Evolutionary conservation across 2,888 invertebrate genomes (phyloP).

Genomic region (Dicyrtoma fusca): DNA sequence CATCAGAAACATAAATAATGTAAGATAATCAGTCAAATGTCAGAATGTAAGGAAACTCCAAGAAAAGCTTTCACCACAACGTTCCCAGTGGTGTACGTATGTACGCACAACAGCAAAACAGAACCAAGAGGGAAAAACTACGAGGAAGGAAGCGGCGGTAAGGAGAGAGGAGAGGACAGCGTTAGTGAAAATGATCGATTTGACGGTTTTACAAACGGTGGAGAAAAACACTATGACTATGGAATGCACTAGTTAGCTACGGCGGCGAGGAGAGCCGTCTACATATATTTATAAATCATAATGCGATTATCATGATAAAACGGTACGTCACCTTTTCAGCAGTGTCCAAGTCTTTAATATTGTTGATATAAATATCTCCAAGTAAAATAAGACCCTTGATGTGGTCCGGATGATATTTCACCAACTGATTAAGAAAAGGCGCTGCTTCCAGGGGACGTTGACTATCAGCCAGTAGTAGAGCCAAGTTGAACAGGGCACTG

Average conservation of each 20-base stretch:
- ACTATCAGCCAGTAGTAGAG: conserved; percentile 84
- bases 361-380: conserved; percentile 95
- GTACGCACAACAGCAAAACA: neutral
- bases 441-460: conserved; percentile 87
- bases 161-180: neutral
- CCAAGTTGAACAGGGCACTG: conserved; percentile 92
- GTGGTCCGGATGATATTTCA: conserved; percentile 89
- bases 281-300: neutral
- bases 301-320: neutral
- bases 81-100: no score
- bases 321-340: conserved; percentile 76
- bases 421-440: conserved; percentile 86
- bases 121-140: neutral
- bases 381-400: conserved; percentile 90
- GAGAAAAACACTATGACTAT: neutral
- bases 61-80: neutral
- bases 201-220: conserved; percentile 1
- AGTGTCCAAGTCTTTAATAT: conserved; percentile 88
- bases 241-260: no score
- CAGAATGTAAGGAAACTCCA: neutral
- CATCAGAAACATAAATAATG: conserved; percentile 23
- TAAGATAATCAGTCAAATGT: conserved; percentile 32
- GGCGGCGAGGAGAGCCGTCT: no score
- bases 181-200: conserved; percentile 19
- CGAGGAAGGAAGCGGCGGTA: neutral